Conservation (phyloP, 2,888 invertebrate species). For the Lithophane socia region DNA sequence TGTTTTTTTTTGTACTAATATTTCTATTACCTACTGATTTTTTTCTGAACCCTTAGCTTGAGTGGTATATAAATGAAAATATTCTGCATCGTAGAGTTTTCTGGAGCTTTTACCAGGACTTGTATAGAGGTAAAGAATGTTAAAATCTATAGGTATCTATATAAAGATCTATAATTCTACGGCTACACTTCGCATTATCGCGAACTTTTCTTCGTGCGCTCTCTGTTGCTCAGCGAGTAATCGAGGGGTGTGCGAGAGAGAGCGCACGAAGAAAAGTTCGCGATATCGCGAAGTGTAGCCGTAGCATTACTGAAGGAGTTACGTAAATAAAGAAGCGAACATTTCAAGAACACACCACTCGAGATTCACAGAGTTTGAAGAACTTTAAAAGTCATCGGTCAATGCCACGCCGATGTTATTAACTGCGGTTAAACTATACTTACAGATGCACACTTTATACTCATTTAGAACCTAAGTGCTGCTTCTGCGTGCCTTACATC, state of each 20-base stretch:
- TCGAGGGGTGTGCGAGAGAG: too few species aligned
- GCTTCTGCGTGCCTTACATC: constrained; percentile 30
- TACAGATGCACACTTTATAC: constrained; percentile 33
- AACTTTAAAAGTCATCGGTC: constrained; percentile 59
- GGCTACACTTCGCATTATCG: too few species aligned
- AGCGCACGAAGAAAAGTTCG: too few species aligned
- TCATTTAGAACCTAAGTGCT: constrained; percentile 42
- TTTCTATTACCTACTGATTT: neutral
- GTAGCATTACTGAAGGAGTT: neutral
- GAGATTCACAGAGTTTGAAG: constrained; percentile 24
- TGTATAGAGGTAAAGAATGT: neutral
- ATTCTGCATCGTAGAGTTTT: neutral
- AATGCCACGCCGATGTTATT: constrained; percentile 48
- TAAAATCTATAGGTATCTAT: neutral
- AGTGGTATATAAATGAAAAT: too few species aligned
- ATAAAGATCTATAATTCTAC: neutral
- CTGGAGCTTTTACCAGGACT: neutral
- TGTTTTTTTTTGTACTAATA: neutral
- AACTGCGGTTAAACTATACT: constrained; percentile 27
- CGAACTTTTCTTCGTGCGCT: too few species aligned
- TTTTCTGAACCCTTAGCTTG: too few species aligned
- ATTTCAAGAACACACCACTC: constrained; percentile 29
- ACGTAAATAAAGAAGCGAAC: neutral
- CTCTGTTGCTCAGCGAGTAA: too few species aligned
- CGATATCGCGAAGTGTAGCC: too few species aligned